A percentile compares a stretch with the other conserved stretches of the same genome.
Evolutionary conservation across 2,113 vertebrate species (phyloP).

Genomic region (Seriola aureovittata): DNA sequence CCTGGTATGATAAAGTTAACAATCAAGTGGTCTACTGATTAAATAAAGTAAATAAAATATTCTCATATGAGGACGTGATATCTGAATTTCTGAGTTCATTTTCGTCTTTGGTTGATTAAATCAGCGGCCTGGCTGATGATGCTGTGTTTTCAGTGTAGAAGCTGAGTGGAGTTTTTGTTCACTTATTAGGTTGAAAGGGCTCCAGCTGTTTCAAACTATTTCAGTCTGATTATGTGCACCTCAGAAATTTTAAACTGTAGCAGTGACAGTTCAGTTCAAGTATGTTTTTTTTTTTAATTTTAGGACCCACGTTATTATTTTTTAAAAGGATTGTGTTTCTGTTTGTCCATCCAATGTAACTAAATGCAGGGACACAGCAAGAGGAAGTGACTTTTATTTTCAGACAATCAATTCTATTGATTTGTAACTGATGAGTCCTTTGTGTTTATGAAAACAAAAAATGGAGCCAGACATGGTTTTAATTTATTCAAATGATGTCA

Average conservation of each 20-base stretch:
- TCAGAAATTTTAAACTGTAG: neutral
- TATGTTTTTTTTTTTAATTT: neutral
- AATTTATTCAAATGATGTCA: neutral
- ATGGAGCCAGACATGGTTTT: neutral
- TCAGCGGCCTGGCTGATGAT: slow-evolving; percentile 25
- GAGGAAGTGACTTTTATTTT: neutral
- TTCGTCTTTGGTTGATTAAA: slow-evolving; percentile 66
- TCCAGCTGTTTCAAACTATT: neutral
- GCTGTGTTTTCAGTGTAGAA: neutral
- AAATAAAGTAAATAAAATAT: slow-evolving; percentile 16
- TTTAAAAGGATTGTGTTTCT: neutral
- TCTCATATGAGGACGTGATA: slow-evolving; percentile 1
- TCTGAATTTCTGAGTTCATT: slow-evolving; percentile 18
- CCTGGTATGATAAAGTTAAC: neutral
- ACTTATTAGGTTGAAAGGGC: neutral
- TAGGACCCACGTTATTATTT: neutral
- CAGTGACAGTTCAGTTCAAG: neutral
- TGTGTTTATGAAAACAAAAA: neutral
- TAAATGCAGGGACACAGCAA: neutral
- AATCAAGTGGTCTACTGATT: slow-evolving; percentile 40
- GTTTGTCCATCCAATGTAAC: neutral
- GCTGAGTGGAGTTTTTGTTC: neutral
- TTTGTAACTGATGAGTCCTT: neutral
- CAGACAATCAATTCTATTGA: slow-evolving; percentile 5
- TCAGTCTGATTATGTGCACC: neutral